Evolutionary conservation across 2,888 invertebrate species (phyloP).

Genomic region (Calephelis perditalis): DNA sequence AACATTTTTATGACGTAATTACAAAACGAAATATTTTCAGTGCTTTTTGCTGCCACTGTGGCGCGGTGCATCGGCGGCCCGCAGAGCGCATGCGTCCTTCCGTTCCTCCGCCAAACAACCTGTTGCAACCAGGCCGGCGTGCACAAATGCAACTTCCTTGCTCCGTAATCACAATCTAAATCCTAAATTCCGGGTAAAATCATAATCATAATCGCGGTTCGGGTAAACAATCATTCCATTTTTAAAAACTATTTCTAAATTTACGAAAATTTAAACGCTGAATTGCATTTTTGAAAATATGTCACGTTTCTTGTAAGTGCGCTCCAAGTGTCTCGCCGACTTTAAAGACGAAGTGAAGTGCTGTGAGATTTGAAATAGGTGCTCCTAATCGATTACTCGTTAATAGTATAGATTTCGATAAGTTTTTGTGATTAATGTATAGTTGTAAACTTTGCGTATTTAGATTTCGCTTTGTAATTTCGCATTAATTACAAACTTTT

Average conservation of each 20-base stretch:
- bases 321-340: conserved; percentile 49
- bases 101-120: conserved; percentile 64
- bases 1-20: conserved; percentile 16
- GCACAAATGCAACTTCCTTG: conserved; percentile 64
- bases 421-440: conserved; percentile 18
- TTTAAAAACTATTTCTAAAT: background rate
- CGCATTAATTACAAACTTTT: conserved; percentile 15
- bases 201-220: conserved; percentile 26
- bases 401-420: conserved; percentile 31
- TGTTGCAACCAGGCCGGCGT: conserved; percentile 72
- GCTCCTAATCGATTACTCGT: conserved; percentile 45
- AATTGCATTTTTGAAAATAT: conserved; percentile 20
- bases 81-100: conserved; percentile 54
- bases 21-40: conserved; percentile 8
- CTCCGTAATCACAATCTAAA: conserved; percentile 48
- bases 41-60: conserved; percentile 48
- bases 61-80: conserved; percentile 48
- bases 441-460: conserved; percentile 23
- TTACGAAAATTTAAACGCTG: background rate
- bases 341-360: conserved; percentile 54
- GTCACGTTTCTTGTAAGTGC: conserved; percentile 47
- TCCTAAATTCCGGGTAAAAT: conserved; percentile 30
- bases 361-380: conserved; percentile 55
- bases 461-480: conserved; percentile 17
- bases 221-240: conserved; percentile 27